Conservation (phyloP, 2,888 invertebrate genomes). For the Drosophila cyrtoloma region DNA sequence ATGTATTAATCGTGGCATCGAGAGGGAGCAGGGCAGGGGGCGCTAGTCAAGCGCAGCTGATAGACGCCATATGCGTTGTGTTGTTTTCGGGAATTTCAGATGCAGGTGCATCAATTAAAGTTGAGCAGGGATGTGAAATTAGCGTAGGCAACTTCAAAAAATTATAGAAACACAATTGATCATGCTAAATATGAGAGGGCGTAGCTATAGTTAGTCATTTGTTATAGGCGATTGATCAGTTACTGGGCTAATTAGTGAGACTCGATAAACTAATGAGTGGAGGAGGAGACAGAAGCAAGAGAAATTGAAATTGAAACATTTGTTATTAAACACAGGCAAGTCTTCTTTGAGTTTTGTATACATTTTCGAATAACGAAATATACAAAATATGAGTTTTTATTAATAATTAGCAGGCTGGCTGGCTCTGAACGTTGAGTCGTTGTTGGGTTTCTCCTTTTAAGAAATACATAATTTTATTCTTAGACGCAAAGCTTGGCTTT, state of each 20-base stretch:
- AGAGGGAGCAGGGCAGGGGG: conserved; percentile 32
- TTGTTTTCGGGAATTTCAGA: conserved; percentile 42
- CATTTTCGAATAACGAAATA: too few species aligned
- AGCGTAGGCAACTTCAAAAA: conserved; percentile 26
- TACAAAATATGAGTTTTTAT: not conserved
- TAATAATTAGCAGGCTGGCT: not conserved
- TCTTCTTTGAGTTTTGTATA: too few species aligned
- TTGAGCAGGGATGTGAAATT: conserved; percentile 20
- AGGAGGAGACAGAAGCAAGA: not conserved
- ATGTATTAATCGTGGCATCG: conserved; percentile 63
- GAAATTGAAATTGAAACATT: not conserved
- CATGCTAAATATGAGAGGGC: conserved; percentile 52
- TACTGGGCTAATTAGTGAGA: conserved; percentile 8
- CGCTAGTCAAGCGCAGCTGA: conserved; percentile 72
- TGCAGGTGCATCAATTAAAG: conserved; percentile 76
- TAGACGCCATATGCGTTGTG: conserved; percentile 56
- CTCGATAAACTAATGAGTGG: conserved; percentile 14
- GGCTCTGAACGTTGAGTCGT: too few species aligned
- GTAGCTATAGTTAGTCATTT: conserved; percentile 39
- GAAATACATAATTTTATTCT: too few species aligned
- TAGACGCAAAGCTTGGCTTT: too few species aligned
- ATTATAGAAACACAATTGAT: conserved; percentile 56
- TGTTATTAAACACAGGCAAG: not conserved
- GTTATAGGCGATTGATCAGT: conserved; percentile 24
- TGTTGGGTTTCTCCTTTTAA: too few species aligned